Conservation (phyloP, 2,888 invertebrate genomes). For the Harpalus rubripes region DNA sequence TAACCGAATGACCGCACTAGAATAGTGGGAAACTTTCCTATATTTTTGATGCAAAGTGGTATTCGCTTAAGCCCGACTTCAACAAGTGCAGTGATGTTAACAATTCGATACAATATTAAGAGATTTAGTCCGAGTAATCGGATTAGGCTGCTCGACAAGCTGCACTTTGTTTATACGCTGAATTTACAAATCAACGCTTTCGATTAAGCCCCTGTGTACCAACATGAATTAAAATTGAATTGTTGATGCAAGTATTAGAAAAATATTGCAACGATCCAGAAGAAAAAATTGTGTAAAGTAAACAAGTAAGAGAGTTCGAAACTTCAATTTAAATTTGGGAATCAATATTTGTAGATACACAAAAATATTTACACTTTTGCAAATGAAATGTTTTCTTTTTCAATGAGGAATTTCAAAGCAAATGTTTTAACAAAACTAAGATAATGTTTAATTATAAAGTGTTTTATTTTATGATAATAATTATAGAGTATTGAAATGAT, state of each 20-base stretch:
- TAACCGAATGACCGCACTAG: no score
- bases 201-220: not conserved
- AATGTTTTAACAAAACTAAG: no score
- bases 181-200: constrained; percentile 11
- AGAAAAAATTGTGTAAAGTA: not conserved
- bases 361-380: no score
- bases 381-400: no score
- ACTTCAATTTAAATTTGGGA: not conserved
- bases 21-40: not conserved
- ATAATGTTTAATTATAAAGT: no score
- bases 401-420: no score
- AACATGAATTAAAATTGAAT: not conserved
- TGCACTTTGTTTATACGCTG: constrained; percentile 4
- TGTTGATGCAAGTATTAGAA: not conserved
- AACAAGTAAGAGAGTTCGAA: not conserved
- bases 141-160: not conserved
- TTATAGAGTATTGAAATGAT: no score
- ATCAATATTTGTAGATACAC: no score
- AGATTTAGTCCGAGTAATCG: constrained; percentile 8
- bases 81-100: constrained; percentile 17
- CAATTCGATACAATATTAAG: constrained; percentile 19
- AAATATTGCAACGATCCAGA: not conserved
- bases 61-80: not conserved
- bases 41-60: not conserved
- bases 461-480: no score